Conservation (phyloP, 1,140 invertebrate genomes). For the Lethocerus indicus region DNA sequence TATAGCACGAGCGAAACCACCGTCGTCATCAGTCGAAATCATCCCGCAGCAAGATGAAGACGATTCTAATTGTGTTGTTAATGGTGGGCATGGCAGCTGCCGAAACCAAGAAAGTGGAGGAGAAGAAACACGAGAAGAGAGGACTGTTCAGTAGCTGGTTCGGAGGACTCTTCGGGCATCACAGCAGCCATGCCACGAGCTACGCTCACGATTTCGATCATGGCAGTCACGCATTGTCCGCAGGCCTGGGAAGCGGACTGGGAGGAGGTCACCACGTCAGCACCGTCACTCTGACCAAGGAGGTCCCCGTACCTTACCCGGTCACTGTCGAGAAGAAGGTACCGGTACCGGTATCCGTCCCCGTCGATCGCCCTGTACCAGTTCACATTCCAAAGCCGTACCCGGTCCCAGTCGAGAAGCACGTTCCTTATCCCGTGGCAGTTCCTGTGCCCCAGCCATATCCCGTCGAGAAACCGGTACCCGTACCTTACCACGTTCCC, state of each 20-base stretch:
- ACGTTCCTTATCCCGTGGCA: conserved; percentile 26
- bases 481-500: conserved; percentile 9
- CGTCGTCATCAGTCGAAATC: no score
- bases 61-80: no score
- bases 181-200: no score
- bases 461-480: conserved; percentile 32
- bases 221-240: no score
- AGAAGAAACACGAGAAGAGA: conserved; percentile 9
- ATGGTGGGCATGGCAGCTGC: no score
- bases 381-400: conserved; percentile 19
- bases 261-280: background rate
- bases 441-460: conserved; percentile 48
- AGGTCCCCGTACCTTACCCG: conserved; percentile 52
- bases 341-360: conserved; percentile 17
- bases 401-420: conserved; percentile 17
- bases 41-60: no score
- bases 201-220: no score
- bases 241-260: background rate
- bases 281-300: conserved; percentile 26
- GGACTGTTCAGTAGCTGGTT: background rate
- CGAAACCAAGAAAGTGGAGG: conserved; percentile 34
- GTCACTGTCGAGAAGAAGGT: conserved; percentile 21
- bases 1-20: no score
- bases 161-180: no score
- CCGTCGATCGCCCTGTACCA: conserved; percentile 17